Percentiles rank a stretch among this genome's conserved stretches.
phyloP scores from a whole-genome alignment of 1,140 invertebrate species.

The Maconellicoccus hirsutus region DNA sequence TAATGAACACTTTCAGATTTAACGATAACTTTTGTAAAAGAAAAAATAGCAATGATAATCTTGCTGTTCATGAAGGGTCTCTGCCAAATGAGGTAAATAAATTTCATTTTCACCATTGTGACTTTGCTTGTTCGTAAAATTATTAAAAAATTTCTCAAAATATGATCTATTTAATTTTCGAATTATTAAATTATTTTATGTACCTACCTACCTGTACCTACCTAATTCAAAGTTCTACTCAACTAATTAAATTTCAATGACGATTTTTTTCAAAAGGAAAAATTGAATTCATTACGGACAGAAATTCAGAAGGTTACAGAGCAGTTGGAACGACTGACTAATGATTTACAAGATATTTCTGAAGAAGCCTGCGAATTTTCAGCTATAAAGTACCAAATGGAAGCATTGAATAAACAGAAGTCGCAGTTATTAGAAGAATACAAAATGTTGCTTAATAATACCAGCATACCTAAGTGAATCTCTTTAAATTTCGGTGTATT shows the following conservation, averaged over 20 bases:
- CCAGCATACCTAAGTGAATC: conserved; percentile 29
- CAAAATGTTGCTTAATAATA: conserved; percentile 39
- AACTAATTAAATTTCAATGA: not conserved
- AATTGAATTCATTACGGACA: conserved; percentile 39
- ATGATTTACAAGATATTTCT: conserved; percentile 33
- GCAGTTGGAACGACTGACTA: conserved; percentile 39
- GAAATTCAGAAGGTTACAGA: conserved; percentile 39
- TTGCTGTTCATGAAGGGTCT: not conserved
- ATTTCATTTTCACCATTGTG: too few species aligned
- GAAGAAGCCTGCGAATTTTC: conserved; percentile 33
- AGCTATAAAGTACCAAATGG: conserved; percentile 38
- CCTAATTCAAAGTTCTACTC: too few species aligned
- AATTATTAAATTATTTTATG: too few species aligned
- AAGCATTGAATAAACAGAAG: conserved; percentile 38
- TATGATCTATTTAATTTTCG: not conserved
- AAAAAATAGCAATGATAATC: conserved; percentile 12
- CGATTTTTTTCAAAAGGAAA: conserved; percentile 36
- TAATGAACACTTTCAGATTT: not conserved
- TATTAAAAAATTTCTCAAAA: too few species aligned
- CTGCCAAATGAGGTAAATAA: conserved; percentile 20
- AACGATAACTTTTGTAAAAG: conserved; percentile 13
- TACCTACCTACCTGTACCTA: too few species aligned
- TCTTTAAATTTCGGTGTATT: too few species aligned
- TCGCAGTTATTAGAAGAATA: conserved; percentile 42
- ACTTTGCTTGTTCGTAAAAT: too few species aligned